Evolutionary conservation across 2,113 vertebrate genomes (phyloP), one percentile per base, ranked within the genome.

Genomic region (Carlito syrichta): DNA sequence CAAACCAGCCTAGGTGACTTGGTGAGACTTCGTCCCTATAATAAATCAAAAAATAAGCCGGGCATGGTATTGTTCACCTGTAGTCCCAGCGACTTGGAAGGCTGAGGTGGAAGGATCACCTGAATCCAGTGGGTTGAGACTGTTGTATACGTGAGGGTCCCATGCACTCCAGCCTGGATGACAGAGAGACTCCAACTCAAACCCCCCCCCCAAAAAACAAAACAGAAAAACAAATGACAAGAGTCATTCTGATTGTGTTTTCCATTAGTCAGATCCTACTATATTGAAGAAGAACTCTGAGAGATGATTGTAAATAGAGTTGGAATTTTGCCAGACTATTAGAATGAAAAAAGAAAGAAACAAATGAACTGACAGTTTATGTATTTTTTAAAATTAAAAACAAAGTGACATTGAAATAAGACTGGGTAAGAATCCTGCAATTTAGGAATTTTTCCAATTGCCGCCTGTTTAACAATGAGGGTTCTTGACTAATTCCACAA

Each of bases 401-500:
- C 63, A 92, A 79, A 52, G 0, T 40, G 38, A 32, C 32, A 69
- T n/a, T 56, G 25, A 78, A 94, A 93, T 87, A 25, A 69, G 19
- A 3, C 27, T 48, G 4, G 2, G 6, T 62, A 50, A 66, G 13
- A 14, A 56, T 85, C 73, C 43, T 52, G 12, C 1, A 38, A 54
- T 4, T 43, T 13, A 30, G 17, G 2, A n/a, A 4, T 81, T 9
- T 58, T 45, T 45, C 52, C 8, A 63, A 32, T 60, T 60, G 16
- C 6, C 19, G 52, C 7, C 10, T 54, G 52, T 17, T n/a, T n/a
- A n/a, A n/a, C n/a, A n/a, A n/a, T n/a, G n/a, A n/a, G 0, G 7
- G 0, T 50, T 79, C 11, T 45, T 73, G 19, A 74, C 38, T 2
- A 82, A n/a, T 27, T 63, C 20, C 32, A 63, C 13, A 68, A 20